Conservation (phyloP, 2,888 invertebrate species). For the Diplazon laetatorius region DNA sequence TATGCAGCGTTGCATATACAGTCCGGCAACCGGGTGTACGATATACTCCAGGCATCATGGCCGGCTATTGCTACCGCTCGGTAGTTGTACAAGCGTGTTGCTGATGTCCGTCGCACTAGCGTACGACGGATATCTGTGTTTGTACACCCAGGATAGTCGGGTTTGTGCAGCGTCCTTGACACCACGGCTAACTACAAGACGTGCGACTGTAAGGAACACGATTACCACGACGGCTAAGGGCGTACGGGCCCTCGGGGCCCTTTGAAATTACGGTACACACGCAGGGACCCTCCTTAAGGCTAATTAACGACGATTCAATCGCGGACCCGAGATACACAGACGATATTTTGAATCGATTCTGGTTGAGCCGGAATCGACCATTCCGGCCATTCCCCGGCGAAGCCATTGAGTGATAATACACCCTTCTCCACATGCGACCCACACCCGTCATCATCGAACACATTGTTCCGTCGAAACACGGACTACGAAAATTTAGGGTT, state of each 20-base stretch:
- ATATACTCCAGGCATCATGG: background rate
- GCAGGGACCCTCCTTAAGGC: constrained; percentile 50
- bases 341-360: constrained; percentile 34
- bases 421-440: too few relatives aligned
- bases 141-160: constrained; percentile 69
- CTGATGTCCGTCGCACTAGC: constrained; percentile 38
- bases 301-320: constrained; percentile 61
- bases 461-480: too few relatives aligned
- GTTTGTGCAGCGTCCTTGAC: constrained; percentile 63
- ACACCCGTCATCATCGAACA: too few relatives aligned
- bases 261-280: constrained; percentile 53
- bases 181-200: constrained; percentile 50
- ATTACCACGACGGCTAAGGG: constrained; percentile 29
- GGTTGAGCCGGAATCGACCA: constrained; percentile 21
- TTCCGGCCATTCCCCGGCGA: constrained; percentile 43
- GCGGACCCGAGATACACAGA: constrained; percentile 47
- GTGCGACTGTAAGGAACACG: constrained; percentile 43
- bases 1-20: background rate
- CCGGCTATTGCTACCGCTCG: constrained; percentile 4
- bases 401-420: too few relatives aligned
- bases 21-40: background rate
- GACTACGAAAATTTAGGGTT: too few relatives aligned
- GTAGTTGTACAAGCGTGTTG: constrained; percentile 25
- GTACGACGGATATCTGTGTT: constrained; percentile 71
- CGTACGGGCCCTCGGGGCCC: constrained; percentile 28